Percentiles rank a stretch among this genome's conserved stretches.
Evolutionary conservation across 1,140 invertebrate genomes (phyloP).

Genomic region (Calephelis virginiensis): DNA sequence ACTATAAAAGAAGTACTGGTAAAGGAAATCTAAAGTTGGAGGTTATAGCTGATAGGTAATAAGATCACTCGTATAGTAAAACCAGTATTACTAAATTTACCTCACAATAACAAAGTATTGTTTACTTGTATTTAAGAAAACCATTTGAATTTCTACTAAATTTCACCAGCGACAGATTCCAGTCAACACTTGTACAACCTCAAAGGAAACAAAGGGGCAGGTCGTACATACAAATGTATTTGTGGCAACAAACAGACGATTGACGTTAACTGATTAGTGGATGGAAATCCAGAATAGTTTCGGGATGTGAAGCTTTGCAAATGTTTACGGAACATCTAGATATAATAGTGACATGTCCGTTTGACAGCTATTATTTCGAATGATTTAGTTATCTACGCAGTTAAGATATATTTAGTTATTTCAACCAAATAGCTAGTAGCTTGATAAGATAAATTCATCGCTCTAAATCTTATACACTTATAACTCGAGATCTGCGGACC

Average conservation of each 20-base stretch:
- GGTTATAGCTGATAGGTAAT: no score
- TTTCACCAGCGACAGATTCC: background rate
- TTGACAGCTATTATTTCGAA: background rate
- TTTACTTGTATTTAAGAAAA: constrained; percentile 5
- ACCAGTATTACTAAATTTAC: background rate
- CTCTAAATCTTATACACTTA: no score
- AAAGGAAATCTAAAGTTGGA: no score
- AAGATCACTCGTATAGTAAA: no score
- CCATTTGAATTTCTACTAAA: constrained; percentile 11
- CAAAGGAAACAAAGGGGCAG: constrained; percentile 13
- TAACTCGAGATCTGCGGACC: no score
- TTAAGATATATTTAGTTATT: no score
- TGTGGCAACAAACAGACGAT: constrained; percentile 15
- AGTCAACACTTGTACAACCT: constrained; percentile 12
- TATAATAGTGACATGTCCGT: background rate
- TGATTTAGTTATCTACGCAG: background rate
- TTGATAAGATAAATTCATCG: no score
- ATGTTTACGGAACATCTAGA: background rate
- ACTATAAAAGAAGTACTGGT: no score
- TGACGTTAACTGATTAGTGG: constrained; percentile 17
- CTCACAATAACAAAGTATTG: background rate
- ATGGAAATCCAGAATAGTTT: constrained; percentile 2
- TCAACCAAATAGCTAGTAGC: no score
- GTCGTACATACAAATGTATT: constrained; percentile 12
- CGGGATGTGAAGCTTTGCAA: background rate